Percentiles rank a stretch among this genome's conserved stretches.
phyloP scores from a whole-genome alignment of 2,888 invertebrate species.

The Lacanobia oleracea region DNA sequence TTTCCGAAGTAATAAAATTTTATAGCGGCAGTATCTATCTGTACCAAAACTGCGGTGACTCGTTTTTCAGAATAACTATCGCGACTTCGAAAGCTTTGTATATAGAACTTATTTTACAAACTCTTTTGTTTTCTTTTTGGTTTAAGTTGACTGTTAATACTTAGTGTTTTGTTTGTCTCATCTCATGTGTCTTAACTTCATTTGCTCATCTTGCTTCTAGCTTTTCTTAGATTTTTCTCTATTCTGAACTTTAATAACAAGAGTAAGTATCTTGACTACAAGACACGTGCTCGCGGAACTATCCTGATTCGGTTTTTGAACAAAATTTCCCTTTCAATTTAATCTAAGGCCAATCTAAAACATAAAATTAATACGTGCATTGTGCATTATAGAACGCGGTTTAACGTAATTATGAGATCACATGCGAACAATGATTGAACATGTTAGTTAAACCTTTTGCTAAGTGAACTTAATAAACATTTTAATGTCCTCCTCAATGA shows the following conservation, averaged over 20 bases:
- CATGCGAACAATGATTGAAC: not conserved
- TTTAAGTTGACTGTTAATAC: constrained; percentile 39
- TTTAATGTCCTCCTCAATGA: constrained; percentile 5
- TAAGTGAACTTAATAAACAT: not conserved
- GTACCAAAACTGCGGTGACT: constrained; percentile 37
- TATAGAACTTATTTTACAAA: constrained; percentile 36
- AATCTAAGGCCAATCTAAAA: constrained; percentile 16
- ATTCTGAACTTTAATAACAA: constrained; percentile 12
- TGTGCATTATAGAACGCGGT: not conserved
- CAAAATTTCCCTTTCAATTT: not conserved
- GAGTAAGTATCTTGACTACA: constrained; percentile 9
- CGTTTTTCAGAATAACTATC: constrained; percentile 22
- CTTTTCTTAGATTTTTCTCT: constrained; percentile 26
- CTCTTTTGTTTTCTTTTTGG: constrained; percentile 30
- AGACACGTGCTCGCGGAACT: not conserved
- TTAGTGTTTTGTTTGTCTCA: constrained; percentile 40
- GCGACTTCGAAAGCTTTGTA: constrained; percentile 52
- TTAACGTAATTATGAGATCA: not conserved
- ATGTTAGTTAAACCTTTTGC: not conserved
- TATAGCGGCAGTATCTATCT: constrained; percentile 40
- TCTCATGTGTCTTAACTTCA: constrained; percentile 47
- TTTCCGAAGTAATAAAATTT: constrained; percentile 49
- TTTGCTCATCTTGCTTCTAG: constrained; percentile 57
- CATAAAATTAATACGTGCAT: not conserved
- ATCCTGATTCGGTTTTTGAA: not conserved